Conservation (phyloP, 2,797 vertebrate genomes). For the Calcarius lapponicus region DNA sequence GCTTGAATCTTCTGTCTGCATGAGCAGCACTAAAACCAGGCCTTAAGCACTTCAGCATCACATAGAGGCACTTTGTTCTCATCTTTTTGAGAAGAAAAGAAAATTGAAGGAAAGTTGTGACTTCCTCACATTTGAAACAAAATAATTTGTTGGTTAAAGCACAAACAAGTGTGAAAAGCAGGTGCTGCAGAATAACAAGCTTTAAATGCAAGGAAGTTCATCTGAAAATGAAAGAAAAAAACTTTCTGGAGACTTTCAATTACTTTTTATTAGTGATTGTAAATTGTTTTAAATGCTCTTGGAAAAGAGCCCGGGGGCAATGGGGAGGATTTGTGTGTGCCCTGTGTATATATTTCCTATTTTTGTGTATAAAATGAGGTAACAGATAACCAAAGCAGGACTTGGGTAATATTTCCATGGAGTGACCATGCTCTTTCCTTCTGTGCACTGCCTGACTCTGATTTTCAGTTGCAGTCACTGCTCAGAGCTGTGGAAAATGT, state of each 20-base stretch:
- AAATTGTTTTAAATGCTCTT: constrained; percentile 54
- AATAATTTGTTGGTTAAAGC: neutral
- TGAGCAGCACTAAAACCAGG: neutral
- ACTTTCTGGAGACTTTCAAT: constrained; percentile 33
- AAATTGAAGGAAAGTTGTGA: neutral
- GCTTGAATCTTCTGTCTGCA: neutral
- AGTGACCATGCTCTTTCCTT: neutral
- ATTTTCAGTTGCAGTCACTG: neutral
- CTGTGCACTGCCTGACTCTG: neutral
- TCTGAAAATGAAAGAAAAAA: constrained; percentile 16
- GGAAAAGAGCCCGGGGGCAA: constrained; percentile 13
- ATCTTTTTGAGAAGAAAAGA: neutral
- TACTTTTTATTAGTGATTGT: constrained; percentile 58
- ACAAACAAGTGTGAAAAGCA: constrained; percentile 13
- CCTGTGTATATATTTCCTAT: neutral
- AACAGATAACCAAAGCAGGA: neutral
- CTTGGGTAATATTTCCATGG: neutral
- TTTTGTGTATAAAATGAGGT: neutral
- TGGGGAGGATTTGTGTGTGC: neutral
- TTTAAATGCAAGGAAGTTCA: neutral
- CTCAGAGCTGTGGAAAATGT: neutral
- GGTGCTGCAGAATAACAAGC: constrained; percentile 40
- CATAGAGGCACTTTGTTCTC: neutral
- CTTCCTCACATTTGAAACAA: neutral
- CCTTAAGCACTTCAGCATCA: neutral